phyloP scores from a whole-genome alignment of 2,888 invertebrate species.

The Sepioteuthis lessoniana region DNA sequence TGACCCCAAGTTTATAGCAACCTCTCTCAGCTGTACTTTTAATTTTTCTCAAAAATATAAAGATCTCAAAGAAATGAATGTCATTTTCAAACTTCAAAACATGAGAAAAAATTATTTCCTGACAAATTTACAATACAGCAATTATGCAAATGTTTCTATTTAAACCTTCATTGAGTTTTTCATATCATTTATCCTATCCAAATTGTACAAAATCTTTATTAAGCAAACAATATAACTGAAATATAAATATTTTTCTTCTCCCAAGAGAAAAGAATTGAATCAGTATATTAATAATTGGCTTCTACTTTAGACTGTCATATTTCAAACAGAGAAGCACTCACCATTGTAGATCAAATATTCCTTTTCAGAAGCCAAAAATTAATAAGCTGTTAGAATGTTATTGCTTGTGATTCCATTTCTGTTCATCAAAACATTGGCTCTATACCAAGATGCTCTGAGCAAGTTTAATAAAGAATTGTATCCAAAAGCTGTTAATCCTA shows the following conservation, averaged over 20 bases:
- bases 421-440: constrained; percentile 33
- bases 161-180: background rate
- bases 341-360: background rate
- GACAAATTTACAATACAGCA: too few species aligned
- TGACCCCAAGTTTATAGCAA: too few species aligned
- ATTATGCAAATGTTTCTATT: too few species aligned
- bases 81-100: too few species aligned
- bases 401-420: constrained; percentile 33
- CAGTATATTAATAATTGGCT: background rate
- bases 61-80: too few species aligned
- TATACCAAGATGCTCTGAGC: background rate
- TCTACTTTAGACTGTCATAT: constrained; percentile 33
- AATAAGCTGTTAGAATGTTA: constrained; percentile 33
- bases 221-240: background rate
- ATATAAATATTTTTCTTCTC: background rate
- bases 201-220: background rate
- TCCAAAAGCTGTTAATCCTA: constrained; percentile 33
- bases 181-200: background rate
- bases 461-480: background rate
- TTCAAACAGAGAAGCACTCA: background rate
- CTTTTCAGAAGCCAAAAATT: constrained; percentile 1
- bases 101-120: too few species aligned
- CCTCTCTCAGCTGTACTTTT: too few species aligned
- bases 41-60: too few species aligned
- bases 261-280: background rate